Conservation (phyloP, 2,888 invertebrate species). For the Sminthurides aquaticus region DNA sequence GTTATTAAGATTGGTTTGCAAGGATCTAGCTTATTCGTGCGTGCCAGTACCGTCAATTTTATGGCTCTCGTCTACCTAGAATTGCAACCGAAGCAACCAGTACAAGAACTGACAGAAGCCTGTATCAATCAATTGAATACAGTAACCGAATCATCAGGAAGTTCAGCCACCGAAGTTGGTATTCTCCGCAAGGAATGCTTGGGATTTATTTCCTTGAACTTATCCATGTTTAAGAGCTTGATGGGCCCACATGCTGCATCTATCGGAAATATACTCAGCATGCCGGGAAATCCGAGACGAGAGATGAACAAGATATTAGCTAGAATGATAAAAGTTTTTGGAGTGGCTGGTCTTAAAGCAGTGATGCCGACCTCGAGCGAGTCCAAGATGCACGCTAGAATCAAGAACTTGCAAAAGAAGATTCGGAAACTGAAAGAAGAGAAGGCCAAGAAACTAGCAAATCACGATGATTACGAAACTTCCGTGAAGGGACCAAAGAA, state of each 20-base stretch:
- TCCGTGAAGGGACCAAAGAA: conserved; percentile 22
- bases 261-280: conserved; percentile 30
- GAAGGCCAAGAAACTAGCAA: conserved; percentile 20
- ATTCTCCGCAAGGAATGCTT: conserved; percentile 30
- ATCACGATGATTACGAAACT: conserved; percentile 27
- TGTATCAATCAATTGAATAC: conserved; percentile 16
- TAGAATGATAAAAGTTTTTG: conserved; percentile 41
- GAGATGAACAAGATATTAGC: conserved; percentile 37
- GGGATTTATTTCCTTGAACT: conserved; percentile 33
- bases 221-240: conserved; percentile 35
- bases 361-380: conserved; percentile 35
- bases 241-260: conserved; percentile 34
- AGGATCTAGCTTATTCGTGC: conserved; percentile 31
- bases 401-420: conserved; percentile 40
- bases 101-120: conserved; percentile 17
- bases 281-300: conserved; percentile 33
- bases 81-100: conserved; percentile 26
- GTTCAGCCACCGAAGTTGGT: background rate
- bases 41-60: conserved; percentile 36
- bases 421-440: conserved; percentile 33
- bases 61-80: conserved; percentile 24
- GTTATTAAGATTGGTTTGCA: conserved; percentile 31
- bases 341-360: conserved; percentile 38
- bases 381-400: conserved; percentile 33
- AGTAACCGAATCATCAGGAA: background rate